A percentile compares a stretch with the other conserved stretches of the same genome.
These are phyloP conservation scores for Drosophila kikkawai DNA, from an alignment of 1,140 invertebrate genomes.

Conservation along the genomic window DNA sequence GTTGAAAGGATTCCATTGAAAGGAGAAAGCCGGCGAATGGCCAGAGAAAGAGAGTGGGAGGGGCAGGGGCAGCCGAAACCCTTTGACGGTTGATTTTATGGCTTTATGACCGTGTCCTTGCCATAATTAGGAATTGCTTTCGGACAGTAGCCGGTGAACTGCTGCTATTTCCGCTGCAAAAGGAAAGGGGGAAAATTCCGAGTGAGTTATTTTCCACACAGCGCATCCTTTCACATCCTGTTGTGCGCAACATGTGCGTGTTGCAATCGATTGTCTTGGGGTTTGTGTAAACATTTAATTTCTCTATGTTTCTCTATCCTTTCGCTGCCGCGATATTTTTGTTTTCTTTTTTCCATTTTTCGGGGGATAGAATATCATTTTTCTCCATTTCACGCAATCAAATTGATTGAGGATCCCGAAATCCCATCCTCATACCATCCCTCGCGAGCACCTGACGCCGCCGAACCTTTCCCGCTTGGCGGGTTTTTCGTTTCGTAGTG, in stretches of 20 bases:
- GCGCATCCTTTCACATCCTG: slow-evolving; percentile 52
- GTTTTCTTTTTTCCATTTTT: slow-evolving; percentile 12
- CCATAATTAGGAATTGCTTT: slow-evolving; percentile 68
- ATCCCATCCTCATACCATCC: slow-evolving; percentile 29
- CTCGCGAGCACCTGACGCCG: slow-evolving; percentile 59
- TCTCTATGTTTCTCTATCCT: slow-evolving; percentile 16
- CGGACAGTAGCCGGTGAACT: slow-evolving; percentile 34
- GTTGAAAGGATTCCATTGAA: slow-evolving; percentile 46
- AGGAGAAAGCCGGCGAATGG: slow-evolving; percentile 55
- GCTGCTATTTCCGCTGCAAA: slow-evolving; percentile 60
- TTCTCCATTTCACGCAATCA: slow-evolving; percentile 78
- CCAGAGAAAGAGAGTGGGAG: background rate
- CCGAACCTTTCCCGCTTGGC: slow-evolving; percentile 40
- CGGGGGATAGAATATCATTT: slow-evolving; percentile 63
- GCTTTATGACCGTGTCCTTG: slow-evolving; percentile 77
- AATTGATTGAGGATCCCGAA: slow-evolving; percentile 55
- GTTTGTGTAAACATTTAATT: slow-evolving; percentile 61
- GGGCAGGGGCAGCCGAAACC: slow-evolving; percentile 40
- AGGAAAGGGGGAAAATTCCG: slow-evolving; percentile 19
- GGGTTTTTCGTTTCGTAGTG: slow-evolving; percentile 6
- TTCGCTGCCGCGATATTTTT: slow-evolving; percentile 1
- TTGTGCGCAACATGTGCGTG: slow-evolving; percentile 64
- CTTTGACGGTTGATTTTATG: slow-evolving; percentile 73
- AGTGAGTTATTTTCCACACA: slow-evolving; percentile 26
- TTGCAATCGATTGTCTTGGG: slow-evolving; percentile 39